Percentiles rank a stretch among this genome's conserved stretches.
Evolutionary conservation across 2,113 vertebrate species (phyloP).

Genomic region (Vanacampus margaritifer): DNA sequence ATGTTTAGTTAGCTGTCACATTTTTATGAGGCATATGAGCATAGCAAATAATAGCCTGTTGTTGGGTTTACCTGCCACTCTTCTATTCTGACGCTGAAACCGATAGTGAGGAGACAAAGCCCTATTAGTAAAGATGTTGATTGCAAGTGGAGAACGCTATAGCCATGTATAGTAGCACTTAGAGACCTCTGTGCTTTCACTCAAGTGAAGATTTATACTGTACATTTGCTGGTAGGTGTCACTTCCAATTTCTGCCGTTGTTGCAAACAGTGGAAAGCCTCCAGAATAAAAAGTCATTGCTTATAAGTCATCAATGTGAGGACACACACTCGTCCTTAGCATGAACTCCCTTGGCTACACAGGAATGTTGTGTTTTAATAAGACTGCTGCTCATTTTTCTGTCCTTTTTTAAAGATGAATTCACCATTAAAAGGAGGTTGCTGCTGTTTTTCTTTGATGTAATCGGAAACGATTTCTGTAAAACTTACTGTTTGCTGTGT

Average conservation of each 20-base stretch:
- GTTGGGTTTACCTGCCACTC: not conserved
- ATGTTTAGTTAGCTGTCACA: constrained; percentile 27
- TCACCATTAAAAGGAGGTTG: not conserved
- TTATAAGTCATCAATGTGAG: constrained; percentile 15
- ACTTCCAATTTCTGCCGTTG: not conserved
- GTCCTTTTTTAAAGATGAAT: not conserved
- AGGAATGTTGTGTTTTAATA: constrained; percentile 2
- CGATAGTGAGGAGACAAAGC: not conserved
- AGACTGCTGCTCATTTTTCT: not conserved
- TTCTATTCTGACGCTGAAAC: not conserved
- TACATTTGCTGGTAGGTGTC: not conserved
- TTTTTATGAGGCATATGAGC: constrained; percentile 29
- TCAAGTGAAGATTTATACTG: not conserved
- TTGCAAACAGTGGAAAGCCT: not conserved
- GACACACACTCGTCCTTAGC: not conserved
- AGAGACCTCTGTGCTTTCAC: not conserved
- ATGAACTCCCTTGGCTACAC: constrained; percentile 7
- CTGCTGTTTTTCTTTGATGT: not conserved
- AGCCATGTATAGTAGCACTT: not conserved
- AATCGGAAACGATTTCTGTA: not conserved
- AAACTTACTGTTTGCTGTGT: not conserved
- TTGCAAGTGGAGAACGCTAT: not conserved
- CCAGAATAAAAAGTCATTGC: constrained; percentile 9
- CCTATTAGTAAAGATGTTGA: not conserved
- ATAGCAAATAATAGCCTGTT: constrained; percentile 19